Base-by-base conservation (phyloP, 2,113 vertebrate species). In the Microtus ochrogaster region DNA sequence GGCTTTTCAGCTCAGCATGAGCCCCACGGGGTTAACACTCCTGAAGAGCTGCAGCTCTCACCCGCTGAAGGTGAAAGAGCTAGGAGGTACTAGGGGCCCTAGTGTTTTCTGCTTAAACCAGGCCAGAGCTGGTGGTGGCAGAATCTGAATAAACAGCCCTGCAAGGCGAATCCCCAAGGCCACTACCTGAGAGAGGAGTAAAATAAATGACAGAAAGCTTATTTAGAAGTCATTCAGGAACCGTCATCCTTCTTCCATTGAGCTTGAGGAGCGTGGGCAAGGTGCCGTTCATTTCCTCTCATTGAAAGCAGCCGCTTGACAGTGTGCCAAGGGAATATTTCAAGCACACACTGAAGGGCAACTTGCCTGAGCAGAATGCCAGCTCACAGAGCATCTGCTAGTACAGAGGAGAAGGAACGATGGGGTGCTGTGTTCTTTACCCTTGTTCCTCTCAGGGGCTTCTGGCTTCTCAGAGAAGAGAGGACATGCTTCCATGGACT, bases 1-100 rank as follows among this genome's bases (percentile, higher is more conserved):
- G 22, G n/a, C 58, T 26, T 28, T 3, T n/a, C 49, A 39, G 11
- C 3, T 39, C 28, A 39, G 74, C 30, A n/a, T 19, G 81, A 41
- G 26, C n/a, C 65, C 90, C 85, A 26, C 39, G 36, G 76, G 33
- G 52, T 92, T 70, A 36, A 39, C 72, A 73, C 19, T 3, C 26
- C 8, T 2, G n/a, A 78, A 44, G 28, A 36, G 16, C 16, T 1
- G 0, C 11, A 28, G 52, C 12, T 70, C 10, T 4, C 16, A 52
- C 16, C 44, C 78, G 88, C 8, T 92, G 24, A 92, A 55, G 0
- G 11, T n/a, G 61, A 44, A 52, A 76, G 47, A 65, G 11, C 2
- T 5, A 30, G 52, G 49, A 0, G 0, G 6, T 61, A 7, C 12
- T 3, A 66, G 3, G 41, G 3, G 0, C 13, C 16, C 30, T 47